Evolutionary conservation across 2,888 invertebrate genomes (phyloP).

Genomic region (Meghimatium bilineatum): DNA sequence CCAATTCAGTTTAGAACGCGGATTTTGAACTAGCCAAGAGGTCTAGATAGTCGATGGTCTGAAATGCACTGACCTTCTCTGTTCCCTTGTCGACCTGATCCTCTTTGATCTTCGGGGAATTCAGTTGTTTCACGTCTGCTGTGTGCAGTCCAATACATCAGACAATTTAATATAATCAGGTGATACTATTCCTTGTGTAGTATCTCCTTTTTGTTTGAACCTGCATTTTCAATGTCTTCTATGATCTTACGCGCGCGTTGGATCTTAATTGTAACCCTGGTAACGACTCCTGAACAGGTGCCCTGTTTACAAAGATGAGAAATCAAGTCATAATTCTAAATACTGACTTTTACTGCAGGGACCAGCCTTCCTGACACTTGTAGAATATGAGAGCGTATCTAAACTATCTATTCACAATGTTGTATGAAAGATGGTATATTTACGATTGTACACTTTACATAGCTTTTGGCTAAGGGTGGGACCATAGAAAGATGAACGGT

Average conservation of each 20-base stretch:
- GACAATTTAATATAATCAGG: too few relatives aligned
- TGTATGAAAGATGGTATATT: too few relatives aligned
- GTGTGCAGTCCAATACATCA: too few relatives aligned
- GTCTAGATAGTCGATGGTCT: too few relatives aligned
- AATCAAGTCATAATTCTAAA: neutral
- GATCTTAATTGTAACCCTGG: neutral
- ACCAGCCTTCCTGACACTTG: constrained; percentile 6
- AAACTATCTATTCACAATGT: neutral
- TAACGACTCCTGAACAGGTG: constrained; percentile 13
- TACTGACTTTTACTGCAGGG: neutral
- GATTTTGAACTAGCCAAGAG: too few relatives aligned
- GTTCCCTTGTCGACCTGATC: too few relatives aligned
- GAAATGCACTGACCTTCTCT: too few relatives aligned
- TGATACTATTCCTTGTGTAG: neutral
- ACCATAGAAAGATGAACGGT: constrained; percentile 1
- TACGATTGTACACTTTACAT: neutral
- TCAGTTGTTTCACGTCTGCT: too few relatives aligned
- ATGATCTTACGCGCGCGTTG: neutral
- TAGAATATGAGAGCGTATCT: neutral
- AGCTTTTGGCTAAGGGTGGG: neutral
- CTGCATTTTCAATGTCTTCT: neutral
- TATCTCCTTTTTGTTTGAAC: neutral
- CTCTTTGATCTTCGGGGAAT: too few relatives aligned
- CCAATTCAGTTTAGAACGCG: too few relatives aligned
- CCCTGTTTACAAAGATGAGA: neutral